Conservation (phyloP, 2,888 invertebrate genomes). For the Branchipolynoe longqiensis region DNA sequence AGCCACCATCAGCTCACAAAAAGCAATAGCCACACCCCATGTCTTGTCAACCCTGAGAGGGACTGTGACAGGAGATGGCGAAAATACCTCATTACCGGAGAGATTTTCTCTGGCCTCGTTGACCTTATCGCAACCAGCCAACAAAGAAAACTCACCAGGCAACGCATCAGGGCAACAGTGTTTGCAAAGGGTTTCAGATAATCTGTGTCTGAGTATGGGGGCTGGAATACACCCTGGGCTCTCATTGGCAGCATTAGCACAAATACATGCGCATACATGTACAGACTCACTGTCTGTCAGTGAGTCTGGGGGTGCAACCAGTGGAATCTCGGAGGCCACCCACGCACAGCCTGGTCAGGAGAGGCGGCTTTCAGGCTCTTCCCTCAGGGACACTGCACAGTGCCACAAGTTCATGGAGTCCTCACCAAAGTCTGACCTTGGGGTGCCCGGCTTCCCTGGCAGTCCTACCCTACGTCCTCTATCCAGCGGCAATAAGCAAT, state of each 20-base stretch:
- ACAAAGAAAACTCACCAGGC: background rate
- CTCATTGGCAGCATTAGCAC: slow-evolving; percentile 60
- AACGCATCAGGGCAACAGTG: too few species aligned
- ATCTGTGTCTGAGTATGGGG: too few species aligned
- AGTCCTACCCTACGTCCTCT: background rate
- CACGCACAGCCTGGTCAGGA: too few species aligned
- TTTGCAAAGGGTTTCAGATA: background rate
- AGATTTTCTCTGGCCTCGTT: background rate
- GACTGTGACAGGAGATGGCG: background rate
- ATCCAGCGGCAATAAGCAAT: background rate
- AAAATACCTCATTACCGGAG: background rate
- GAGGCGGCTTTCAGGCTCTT: too few species aligned
- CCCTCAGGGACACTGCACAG: too few species aligned
- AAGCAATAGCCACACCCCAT: too few species aligned
- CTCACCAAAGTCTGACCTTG: too few species aligned
- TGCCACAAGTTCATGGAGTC: too few species aligned
- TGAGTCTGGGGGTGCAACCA: too few species aligned
- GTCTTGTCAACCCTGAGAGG: background rate
- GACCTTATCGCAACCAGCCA: background rate
- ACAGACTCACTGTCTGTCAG: too few species aligned
- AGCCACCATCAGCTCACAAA: background rate
- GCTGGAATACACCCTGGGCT: slow-evolving; percentile 3
- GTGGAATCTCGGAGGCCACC: too few species aligned
- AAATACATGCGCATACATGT: slow-evolving; percentile 13
- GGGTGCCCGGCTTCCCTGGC: background rate